A percentile compares a stretch with the other conserved stretches of the same genome.
Evolutionary conservation across 1,140 invertebrate genomes (phyloP).

Genomic region (Aphelenchoides fujianensis): DNA sequence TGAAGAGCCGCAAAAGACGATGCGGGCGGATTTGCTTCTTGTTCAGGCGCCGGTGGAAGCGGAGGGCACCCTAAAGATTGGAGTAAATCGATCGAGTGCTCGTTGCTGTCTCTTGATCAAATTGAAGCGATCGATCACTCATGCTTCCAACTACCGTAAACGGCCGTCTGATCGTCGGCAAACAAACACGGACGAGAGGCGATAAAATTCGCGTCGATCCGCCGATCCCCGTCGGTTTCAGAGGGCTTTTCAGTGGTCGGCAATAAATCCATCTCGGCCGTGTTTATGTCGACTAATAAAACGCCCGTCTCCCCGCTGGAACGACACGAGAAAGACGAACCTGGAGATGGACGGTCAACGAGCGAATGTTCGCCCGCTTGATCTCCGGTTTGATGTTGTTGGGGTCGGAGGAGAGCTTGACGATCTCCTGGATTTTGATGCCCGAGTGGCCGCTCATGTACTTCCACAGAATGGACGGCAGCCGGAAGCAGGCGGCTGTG

Average conservation of each 20-base stretch:
- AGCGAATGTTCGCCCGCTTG: slow-evolving; percentile 38
- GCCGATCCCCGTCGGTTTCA: background rate
- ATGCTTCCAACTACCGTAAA: too few relatives aligned
- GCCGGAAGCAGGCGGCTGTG: slow-evolving; percentile 61
- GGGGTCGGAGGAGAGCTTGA: slow-evolving; percentile 47
- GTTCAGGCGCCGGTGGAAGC: slow-evolving; percentile 50
- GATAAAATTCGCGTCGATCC: background rate
- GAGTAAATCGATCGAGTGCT: too few relatives aligned
- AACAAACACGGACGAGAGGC: background rate
- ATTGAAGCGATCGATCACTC: too few relatives aligned
- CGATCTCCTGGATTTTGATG: slow-evolving; percentile 35
- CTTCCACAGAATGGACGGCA: slow-evolving; percentile 63
- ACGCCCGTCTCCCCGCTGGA: background rate
- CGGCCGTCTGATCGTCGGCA: background rate
- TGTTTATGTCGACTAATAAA: background rate
- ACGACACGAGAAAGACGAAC: background rate
- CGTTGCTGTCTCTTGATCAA: too few relatives aligned
- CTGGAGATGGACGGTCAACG: slow-evolving; percentile 44
- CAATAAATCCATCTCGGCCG: background rate
- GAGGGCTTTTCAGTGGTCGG: too few relatives aligned
- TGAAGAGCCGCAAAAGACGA: slow-evolving; percentile 41
- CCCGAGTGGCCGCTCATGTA: slow-evolving; percentile 48
- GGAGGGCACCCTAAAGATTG: slow-evolving; percentile 37
- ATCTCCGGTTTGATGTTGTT: slow-evolving; percentile 57
- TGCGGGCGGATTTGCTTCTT: slow-evolving; percentile 47